Percentiles rank a stretch among this genome's conserved stretches.
Conservation (phyloP, 2,113 vertebrate species). For the Rhinoptilus africanus region DNA sequence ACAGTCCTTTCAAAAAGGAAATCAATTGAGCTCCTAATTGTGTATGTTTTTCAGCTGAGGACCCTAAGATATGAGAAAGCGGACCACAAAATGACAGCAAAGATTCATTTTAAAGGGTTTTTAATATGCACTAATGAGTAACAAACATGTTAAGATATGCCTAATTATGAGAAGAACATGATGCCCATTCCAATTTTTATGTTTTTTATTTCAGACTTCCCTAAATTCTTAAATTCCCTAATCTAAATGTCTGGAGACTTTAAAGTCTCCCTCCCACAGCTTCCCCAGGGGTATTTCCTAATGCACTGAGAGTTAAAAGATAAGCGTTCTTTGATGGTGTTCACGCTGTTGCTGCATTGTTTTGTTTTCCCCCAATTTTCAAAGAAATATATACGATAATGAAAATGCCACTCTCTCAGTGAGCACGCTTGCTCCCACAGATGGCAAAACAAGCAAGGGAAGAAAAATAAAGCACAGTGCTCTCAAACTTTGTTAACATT, state of each 20-base stretch:
- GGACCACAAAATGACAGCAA: background rate
- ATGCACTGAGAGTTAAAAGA: background rate
- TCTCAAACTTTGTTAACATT: background rate
- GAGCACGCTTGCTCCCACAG: background rate
- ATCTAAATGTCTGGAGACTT: background rate
- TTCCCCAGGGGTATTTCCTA: slow-evolving; percentile 25
- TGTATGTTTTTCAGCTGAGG: background rate
- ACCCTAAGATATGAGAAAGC: background rate
- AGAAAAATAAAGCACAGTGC: background rate
- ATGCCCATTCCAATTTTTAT: background rate
- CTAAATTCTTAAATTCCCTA: background rate
- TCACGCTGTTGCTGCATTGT: background rate
- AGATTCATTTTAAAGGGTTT: background rate
- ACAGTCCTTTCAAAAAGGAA: slow-evolving; percentile 22
- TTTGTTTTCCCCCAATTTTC: background rate
- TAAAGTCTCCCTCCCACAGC: background rate
- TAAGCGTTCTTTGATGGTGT: background rate
- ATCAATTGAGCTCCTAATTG: slow-evolving; percentile 2
- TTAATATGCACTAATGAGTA: background rate
- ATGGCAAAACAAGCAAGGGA: background rate
- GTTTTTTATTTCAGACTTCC: background rate
- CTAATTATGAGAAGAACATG: background rate
- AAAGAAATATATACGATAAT: background rate
- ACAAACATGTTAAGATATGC: background rate
- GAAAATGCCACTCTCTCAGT: background rate